These are phyloP conservation scores for Pteronotus mesoamericanus DNA, from an alignment of 2,797 vertebrate species.

Conservation along the genomic window DNA sequence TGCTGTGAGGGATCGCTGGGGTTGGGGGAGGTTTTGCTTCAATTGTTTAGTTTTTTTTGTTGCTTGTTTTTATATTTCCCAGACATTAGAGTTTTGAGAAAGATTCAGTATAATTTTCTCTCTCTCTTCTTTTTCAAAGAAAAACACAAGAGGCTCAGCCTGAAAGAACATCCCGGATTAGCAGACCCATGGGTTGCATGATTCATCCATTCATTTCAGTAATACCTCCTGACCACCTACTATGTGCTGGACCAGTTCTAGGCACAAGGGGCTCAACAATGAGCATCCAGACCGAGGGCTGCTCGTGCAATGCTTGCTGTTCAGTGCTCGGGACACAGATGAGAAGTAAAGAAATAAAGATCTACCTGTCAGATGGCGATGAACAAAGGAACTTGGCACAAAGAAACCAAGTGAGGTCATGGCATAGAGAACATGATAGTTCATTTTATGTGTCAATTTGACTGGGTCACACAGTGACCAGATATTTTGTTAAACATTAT, in stretches of 20 bases:
- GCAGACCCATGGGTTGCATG: rapidly evolving
- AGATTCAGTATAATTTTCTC: not conserved
- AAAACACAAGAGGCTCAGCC: not conserved
- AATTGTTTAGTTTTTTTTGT: slow-evolving; percentile 14
- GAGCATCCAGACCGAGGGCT: rapidly evolving
- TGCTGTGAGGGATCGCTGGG: not conserved
- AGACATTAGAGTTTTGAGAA: not conserved
- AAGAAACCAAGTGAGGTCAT: not conserved
- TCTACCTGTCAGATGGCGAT: not conserved
- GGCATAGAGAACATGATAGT: not conserved
- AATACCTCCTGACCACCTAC: not conserved
- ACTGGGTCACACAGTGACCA: not conserved
- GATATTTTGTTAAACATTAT: not conserved
- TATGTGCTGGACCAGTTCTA: not conserved
- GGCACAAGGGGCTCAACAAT: no score
- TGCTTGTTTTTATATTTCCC: not conserved
- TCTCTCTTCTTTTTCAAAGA: rapidly evolving
- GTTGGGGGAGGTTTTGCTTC: not conserved
- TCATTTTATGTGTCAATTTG: not conserved
- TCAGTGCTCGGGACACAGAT: not conserved
- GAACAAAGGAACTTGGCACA: rapidly evolving
- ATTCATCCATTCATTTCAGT: not conserved
- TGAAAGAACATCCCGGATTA: not conserved
- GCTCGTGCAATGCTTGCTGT: rapidly evolving
- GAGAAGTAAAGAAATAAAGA: not conserved